A percentile compares a stretch with the other conserved stretches of the same genome.
These are phyloP conservation scores for Arctocebus calabarensis DNA, from an alignment of 2,797 vertebrate genomes.

Conservation along the genomic window DNA sequence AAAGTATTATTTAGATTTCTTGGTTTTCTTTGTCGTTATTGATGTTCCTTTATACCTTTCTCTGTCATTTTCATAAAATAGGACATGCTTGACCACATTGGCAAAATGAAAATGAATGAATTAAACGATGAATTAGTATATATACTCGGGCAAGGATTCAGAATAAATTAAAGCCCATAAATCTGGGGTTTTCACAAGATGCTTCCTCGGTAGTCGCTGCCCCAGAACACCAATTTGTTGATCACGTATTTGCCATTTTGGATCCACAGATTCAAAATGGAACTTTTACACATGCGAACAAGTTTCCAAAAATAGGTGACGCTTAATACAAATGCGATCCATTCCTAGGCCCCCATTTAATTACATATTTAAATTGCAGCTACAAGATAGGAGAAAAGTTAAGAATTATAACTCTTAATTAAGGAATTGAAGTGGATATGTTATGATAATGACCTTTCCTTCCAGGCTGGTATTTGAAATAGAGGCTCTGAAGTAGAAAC, in stretches of 20 bases:
- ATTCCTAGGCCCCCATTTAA: neutral
- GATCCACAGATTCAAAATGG: neutral
- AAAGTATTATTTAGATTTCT: conserved; percentile 38
- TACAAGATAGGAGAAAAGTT: neutral
- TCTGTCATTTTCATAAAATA: conserved; percentile 25
- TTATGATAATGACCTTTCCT: neutral
- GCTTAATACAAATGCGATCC: neutral
- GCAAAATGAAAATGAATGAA: conserved; percentile 31
- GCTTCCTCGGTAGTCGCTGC: neutral
- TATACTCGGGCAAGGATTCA: neutral
- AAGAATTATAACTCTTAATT: neutral
- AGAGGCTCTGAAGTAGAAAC: neutral
- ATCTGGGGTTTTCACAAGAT: neutral
- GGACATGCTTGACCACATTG: neutral
- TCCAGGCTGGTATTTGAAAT: neutral
- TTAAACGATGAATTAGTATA: conserved; percentile 1
- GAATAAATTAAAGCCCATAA: neutral
- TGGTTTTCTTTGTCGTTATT: neutral
- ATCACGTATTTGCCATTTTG: conserved; percentile 41
- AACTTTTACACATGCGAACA: conserved; percentile 28
- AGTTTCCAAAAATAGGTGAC: conserved; percentile 27
- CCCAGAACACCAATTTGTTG: neutral
- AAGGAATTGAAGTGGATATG: neutral
- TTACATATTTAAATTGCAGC: neutral
- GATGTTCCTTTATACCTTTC: neutral